Base-by-base conservation (phyloP, 2,797 vertebrate genomes). In the Parauchenoglanis ngamensis region DNA sequence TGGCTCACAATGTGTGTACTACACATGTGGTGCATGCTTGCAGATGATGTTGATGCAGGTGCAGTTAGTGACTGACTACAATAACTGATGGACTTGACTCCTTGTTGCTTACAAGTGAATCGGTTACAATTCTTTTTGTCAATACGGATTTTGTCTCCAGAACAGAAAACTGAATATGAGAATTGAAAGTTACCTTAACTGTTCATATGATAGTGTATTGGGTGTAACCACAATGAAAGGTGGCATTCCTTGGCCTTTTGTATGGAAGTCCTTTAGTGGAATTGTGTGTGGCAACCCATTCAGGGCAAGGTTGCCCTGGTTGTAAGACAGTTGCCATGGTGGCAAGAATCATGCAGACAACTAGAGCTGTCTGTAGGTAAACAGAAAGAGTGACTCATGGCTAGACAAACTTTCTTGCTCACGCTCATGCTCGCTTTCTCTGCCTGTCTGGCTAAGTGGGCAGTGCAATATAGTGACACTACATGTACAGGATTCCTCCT, bases 311-410 rank as follows among this genome's bases (percentile, higher is more conserved):
- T 87, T 92, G 88, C 89, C 90, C 91, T 89, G 89, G 83, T 87
- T 88, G 84, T 49, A 80, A 65, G 87, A 88, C 46, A 56, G 87
- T 90, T 77, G 67, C 87, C 85, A 85, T 90, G 87, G 87, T 72
- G 83, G 46, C 77, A 83, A 63, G 84, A 92, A 91, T 91, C 91
- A 91, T 91, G 92, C 89, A 92, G 82, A 88, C 52, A 84, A 65
- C 87, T 87, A 81, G 91, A 90, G 92, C 94, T 90, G 90, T 83
- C 75, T 92, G 90, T 93, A 93, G 93, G 93, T 94, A 95, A 95
- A 95, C 94, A 95, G 95, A 95, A 95, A 95, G 89, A 92, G 92
- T 96, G 96, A 96, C 92, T 96, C 95, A 96, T 63, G 87, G 72
- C 91, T 90, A 89, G 93, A 93, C 90, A 91, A 93, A 91, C 90